phyloP scores from a whole-genome alignment of 35 echinoderm and acorn worm genomes.

The Holothuria glaberrima region DNA sequence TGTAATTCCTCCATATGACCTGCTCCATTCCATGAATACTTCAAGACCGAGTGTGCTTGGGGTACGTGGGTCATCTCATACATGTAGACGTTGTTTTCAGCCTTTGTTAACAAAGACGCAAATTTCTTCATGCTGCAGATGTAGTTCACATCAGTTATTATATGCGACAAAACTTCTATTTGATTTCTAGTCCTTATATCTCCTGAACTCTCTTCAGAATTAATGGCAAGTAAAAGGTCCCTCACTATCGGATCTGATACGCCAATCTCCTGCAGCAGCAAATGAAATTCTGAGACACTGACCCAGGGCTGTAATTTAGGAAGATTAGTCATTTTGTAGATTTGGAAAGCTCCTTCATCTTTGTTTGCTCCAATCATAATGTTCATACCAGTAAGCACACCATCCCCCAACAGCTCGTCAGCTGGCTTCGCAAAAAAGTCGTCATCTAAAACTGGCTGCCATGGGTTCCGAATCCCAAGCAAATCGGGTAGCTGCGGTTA shows the following conservation, averaged over 20 bases:
- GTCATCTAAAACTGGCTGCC: constrained; percentile 8
- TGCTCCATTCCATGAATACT: constrained; percentile 23
- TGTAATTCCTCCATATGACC: constrained; percentile 49
- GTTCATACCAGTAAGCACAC: constrained; percentile 4
- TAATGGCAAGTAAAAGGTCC: not conserved
- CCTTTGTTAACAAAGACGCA: not conserved
- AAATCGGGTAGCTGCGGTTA: not conserved
- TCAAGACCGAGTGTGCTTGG: not conserved
- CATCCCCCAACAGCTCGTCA: not conserved
- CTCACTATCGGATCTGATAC: not conserved
- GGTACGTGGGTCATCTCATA: constrained; percentile 39
- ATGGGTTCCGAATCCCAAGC: not conserved
- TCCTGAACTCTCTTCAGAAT: not conserved
- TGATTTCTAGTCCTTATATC: not conserved
- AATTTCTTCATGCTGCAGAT: constrained; percentile 14
- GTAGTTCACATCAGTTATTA: constrained; percentile 6
- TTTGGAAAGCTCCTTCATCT: constrained; percentile 1
- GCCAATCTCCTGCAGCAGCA: not conserved
- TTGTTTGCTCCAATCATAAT: constrained; percentile 40
- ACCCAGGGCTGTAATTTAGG: not conserved
- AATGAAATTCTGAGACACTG: not conserved
- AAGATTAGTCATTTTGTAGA: not conserved
- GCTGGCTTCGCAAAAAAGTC: constrained; percentile 16
- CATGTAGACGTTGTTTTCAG: constrained; percentile 41
- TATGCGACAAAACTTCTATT: constrained; percentile 4